Conservation (phyloP, 2,888 invertebrate species). For the Alsophila aescularia region DNA sequence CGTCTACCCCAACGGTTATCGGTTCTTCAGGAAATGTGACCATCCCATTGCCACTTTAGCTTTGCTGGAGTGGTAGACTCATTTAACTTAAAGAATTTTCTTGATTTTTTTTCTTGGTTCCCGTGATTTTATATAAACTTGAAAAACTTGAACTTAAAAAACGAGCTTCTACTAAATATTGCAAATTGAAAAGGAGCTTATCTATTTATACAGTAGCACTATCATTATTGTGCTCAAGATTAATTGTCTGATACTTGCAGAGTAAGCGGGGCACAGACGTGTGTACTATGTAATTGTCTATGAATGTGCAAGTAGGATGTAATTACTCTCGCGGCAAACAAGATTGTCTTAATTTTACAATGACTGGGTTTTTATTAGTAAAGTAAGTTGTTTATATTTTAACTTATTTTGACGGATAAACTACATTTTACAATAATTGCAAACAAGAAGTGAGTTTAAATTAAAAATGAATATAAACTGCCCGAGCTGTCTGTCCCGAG, state of each 20-base stretch:
- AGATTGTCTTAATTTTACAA: conserved; percentile 9
- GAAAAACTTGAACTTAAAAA: background rate
- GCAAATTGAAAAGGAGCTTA: conserved; percentile 3
- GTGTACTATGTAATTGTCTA: conserved; percentile 51
- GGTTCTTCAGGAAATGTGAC: no score
- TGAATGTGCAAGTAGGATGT: conserved; percentile 37
- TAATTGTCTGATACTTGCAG: conserved; percentile 44
- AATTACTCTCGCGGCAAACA: conserved; percentile 15
- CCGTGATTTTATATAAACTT: no score
- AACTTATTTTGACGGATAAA: background rate
- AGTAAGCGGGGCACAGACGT: conserved; percentile 43
- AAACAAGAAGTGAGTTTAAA: no score
- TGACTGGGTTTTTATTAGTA: background rate
- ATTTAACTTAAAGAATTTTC: no score
- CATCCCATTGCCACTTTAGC: no score
- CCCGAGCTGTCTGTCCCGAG: no score
- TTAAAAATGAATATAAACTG: no score
- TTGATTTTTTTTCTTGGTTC: no score
- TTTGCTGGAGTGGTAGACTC: no score
- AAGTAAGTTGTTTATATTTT: background rate
- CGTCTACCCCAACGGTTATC: no score
- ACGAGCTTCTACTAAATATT: background rate
- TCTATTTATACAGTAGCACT: conserved; percentile 1
- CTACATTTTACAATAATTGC: background rate
- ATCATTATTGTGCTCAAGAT: conserved; percentile 36